phyloP scores from a whole-genome alignment of 2,888 invertebrate genomes.

The Aspidapion aeneum region DNA sequence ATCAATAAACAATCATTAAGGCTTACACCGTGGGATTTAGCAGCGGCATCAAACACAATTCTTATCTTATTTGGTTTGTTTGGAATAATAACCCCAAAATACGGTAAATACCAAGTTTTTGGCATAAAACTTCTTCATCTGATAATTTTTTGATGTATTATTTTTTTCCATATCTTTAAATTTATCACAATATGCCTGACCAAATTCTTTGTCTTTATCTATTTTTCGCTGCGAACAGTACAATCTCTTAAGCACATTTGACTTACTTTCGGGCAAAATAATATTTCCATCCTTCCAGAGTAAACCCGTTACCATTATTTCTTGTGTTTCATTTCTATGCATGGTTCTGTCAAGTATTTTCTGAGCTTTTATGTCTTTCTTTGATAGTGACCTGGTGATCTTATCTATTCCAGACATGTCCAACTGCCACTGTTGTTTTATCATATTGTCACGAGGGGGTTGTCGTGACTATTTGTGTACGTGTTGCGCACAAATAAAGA shows the following conservation, averaged over 20 bases:
- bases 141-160: background rate
- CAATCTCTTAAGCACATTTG: conserved; percentile 5
- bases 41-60: conserved; percentile 3
- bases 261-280: conserved; percentile 10
- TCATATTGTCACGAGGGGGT: no score
- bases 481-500: no score
- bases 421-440: conserved; percentile 15
- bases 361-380: conserved; percentile 10
- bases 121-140: background rate
- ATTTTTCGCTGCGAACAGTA: conserved; percentile 7
- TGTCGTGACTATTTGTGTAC: no score
- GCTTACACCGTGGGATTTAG: conserved; percentile 1
- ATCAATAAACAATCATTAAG: conserved; percentile 2
- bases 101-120: conserved; percentile 6
- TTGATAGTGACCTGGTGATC: conserved; percentile 3
- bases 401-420: conserved; percentile 1
- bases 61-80: conserved; percentile 6
- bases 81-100: background rate
- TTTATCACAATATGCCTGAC: background rate
- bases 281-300: conserved; percentile 5
- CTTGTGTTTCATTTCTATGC: background rate
- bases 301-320: conserved; percentile 4
- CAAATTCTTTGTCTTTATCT: background rate
- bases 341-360: conserved; percentile 10
- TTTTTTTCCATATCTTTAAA: conserved; percentile 1